A percentile compares a stretch with the other conserved stretches of the same genome.
phyloP scores from a whole-genome alignment of 2,888 invertebrate species.

The Drosophila niveifrons region DNA sequence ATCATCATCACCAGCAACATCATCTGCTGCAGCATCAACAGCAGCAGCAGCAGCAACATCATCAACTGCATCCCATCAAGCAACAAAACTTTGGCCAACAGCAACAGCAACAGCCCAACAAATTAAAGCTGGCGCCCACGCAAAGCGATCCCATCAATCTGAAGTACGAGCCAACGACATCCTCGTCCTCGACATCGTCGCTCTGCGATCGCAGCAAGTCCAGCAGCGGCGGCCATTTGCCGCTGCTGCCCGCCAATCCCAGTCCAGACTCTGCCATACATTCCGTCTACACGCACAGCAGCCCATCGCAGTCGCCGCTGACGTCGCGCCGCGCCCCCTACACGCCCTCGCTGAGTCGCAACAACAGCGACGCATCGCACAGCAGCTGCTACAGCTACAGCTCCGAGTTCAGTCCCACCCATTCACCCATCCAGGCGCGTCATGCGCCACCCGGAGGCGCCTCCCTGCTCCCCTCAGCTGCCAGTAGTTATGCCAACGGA shows the following conservation, averaged over 20 bases:
- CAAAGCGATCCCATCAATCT: constrained; percentile 85
- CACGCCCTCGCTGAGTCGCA: constrained; percentile 93
- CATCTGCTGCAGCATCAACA: constrained; percentile 26
- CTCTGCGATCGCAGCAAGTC: constrained; percentile 88
- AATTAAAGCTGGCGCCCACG: constrained; percentile 81
- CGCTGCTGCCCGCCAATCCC: constrained; percentile 91
- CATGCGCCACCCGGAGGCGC: constrained; percentile 84
- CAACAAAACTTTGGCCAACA: not conserved
- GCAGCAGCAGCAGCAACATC: constrained; percentile 2
- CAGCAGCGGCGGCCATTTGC: constrained; percentile 85
- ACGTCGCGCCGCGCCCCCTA: constrained; percentile 93
- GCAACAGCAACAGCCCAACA: constrained; percentile 43
- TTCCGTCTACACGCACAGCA: constrained; percentile 92
- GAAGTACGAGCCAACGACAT: constrained; percentile 82
- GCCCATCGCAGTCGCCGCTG: constrained; percentile 94
- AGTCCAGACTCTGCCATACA: constrained; percentile 96
- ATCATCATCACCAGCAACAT: not conserved
- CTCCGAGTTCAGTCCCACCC: constrained; percentile 93
- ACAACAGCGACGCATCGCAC: constrained; percentile 96
- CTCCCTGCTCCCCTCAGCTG: constrained; percentile 62
- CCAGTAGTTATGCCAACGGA: constrained; percentile 19
- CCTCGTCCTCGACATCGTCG: constrained; percentile 49
- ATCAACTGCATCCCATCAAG: constrained; percentile 2
- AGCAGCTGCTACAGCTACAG: constrained; percentile 95
- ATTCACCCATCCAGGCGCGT: constrained; percentile 93